Base-by-base conservation (phyloP, 2,888 invertebrate genomes). In the Eupeodes luniger region DNA sequence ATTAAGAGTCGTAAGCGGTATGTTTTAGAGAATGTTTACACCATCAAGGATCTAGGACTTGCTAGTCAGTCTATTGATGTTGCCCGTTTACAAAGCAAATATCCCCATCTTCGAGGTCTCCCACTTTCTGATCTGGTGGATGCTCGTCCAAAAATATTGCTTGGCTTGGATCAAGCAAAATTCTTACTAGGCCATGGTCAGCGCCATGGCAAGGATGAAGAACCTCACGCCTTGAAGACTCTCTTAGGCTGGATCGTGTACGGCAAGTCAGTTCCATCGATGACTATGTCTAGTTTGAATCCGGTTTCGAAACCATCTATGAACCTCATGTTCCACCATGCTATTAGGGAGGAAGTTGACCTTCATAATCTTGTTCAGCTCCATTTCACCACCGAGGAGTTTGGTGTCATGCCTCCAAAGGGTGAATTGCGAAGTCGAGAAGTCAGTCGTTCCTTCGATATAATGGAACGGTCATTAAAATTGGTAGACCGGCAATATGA, bases 161-260 rank as follows among this genome's bases (percentile, higher is more conserved):
- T 81, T 12, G 75, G 53, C 2, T 51, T 81, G 14, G 74, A 74
- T 11, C 81, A 74, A 14, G 57, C 72, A 11, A 81, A 76, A 47
- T 55, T 69, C 47, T 51, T 81, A 2, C 12, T 59, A 9, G 34
- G 67, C 9, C 51, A 16, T 12, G 14, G 57, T 4, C 61, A 77
- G 6, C 47, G 61, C 0, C 5, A 49, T 16, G 70, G 70, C 2
- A 64, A 44, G n/a, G 57, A 64, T 16, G 49, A 82, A 4, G 55
- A 66, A 7, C 74, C 66, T 3, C 19, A 40, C 40, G 72, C 78
- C 16, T 16, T 76, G 4, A 70, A 77, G 40, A 70, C 76, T 10
- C 7, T 72, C 6, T 66, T 78, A 5, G 83, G 78, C 40, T 83
- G 77, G 72, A 59, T 61, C 16, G 69, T 76, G 34, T 82, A 75